Evolutionary conservation across 1,140 invertebrate genomes (phyloP).

Genomic region (Meteorus sp.): DNA sequence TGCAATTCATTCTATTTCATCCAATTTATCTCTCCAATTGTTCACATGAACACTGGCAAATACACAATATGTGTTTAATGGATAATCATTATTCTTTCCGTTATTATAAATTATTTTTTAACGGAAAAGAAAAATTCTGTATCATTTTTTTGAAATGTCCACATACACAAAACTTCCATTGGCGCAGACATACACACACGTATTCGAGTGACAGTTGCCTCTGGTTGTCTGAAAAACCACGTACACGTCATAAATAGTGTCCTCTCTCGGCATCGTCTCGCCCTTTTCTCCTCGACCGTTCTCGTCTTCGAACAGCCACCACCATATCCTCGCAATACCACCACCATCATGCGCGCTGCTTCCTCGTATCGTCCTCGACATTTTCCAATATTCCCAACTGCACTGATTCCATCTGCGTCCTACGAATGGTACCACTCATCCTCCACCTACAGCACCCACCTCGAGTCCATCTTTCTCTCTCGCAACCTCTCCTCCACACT

Average conservation of each 20-base stretch:
- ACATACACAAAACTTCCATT: background rate
- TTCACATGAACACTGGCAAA: too few relatives aligned
- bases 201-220: constrained; percentile 18
- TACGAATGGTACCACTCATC: constrained; percentile 3
- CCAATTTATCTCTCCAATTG: too few relatives aligned
- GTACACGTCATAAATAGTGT: constrained; percentile 57
- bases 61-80: too few relatives aligned
- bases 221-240: constrained; percentile 51
- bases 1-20: background rate
- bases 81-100: too few relatives aligned
- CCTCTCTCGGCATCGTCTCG: constrained; percentile 34
- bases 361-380: constrained; percentile 36
- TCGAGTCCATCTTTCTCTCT: constrained; percentile 20
- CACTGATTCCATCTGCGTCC: constrained; percentile 54
- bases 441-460: constrained; percentile 24
- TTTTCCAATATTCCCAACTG: constrained; percentile 57
- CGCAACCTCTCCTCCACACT: too few relatives aligned
- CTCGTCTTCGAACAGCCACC: constrained; percentile 31
- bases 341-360: constrained; percentile 28
- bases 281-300: background rate
- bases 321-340: constrained; percentile 29
- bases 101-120: too few relatives aligned
- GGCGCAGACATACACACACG: background rate
- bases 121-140: too few relatives aligned
- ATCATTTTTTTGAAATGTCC: background rate